Base-by-base conservation (phyloP, 2,888 invertebrate species). In the Eurois occulta region DNA sequence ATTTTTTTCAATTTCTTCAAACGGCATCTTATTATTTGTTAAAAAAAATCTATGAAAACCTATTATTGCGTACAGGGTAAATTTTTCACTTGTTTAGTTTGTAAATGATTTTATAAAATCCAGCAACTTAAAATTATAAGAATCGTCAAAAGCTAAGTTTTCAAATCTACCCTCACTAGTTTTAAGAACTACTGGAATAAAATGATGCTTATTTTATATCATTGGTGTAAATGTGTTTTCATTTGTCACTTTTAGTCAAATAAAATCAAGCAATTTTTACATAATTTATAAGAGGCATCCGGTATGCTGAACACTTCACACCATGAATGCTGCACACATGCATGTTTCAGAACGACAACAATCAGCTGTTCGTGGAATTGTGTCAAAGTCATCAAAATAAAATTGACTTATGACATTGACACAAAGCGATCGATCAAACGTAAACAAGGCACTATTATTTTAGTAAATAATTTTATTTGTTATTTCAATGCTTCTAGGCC, bases 11-110 rank as follows among this genome's bases (percentile, higher is more conserved):
- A 67, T 75, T 64, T 85, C 84, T 77, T 77, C 80, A 85, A 89
- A 85, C 69, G 90, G 77, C 92, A 91, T 91, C 86, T 86, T 89
- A 72, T 2, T 77, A 46, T 28, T 72, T 64, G 28, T 48, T n/a
- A 48, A 58, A 32, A 3, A 11, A 32, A 66, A 74, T 58, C 55
- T 58, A 48, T 69, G 7, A 66, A 78, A 77, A 80, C 77, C 80
- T 43, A 66, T 66, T 74, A 52, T 55, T 72, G 21, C 35, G 24
- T 46, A 62, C 41, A 18, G 35, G 24, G 10, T 35, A 2, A 58
- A 35, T 35, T 28, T 55, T 35, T 64, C 16, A 70, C 43, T 62
- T 52, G 48, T 66, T 69, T 70, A 65, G 16, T 55, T 64, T 62
- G 13, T 38, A 21, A 5, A 43, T 35, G 1, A 32, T 5, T 46